phyloP scores from a whole-genome alignment of 2,888 invertebrate species.

The Actias luna region DNA sequence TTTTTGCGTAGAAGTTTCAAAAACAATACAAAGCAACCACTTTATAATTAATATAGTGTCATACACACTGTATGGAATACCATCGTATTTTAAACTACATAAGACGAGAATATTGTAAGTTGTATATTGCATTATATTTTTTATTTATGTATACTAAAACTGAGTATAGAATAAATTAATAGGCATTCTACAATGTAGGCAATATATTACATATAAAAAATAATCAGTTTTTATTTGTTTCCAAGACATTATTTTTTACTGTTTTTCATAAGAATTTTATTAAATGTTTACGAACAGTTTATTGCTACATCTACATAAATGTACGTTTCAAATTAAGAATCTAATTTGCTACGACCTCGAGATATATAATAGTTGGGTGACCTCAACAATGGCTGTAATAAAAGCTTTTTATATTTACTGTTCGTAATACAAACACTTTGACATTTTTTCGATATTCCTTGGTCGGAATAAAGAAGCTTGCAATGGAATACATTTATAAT shows the following conservation, averaged over 20 bases:
- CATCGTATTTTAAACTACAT: too few relatives aligned
- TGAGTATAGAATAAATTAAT: too few relatives aligned
- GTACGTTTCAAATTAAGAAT: constrained; percentile 20
- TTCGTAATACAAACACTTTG: not conserved
- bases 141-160: too few relatives aligned
- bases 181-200: too few relatives aligned
- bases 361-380: not conserved
- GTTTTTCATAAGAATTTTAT: constrained; percentile 19
- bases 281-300: constrained; percentile 25
- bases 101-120: too few relatives aligned
- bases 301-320: constrained; percentile 22
- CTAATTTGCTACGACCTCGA: constrained; percentile 9
- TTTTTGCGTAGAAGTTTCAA: too few relatives aligned
- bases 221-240: constrained; percentile 15
- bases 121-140: too few relatives aligned
- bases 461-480: not conserved
- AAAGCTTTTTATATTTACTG: not conserved
- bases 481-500: not conserved
- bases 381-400: not conserved
- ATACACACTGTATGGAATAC: too few relatives aligned
- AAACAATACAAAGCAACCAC: too few relatives aligned
- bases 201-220: constrained; percentile 12
- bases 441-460: not conserved
- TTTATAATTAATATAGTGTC: too few relatives aligned
- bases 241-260: constrained; percentile 18